Conservation (phyloP, 2,888 invertebrate species). For the Exephanes ischioxanthus region DNA sequence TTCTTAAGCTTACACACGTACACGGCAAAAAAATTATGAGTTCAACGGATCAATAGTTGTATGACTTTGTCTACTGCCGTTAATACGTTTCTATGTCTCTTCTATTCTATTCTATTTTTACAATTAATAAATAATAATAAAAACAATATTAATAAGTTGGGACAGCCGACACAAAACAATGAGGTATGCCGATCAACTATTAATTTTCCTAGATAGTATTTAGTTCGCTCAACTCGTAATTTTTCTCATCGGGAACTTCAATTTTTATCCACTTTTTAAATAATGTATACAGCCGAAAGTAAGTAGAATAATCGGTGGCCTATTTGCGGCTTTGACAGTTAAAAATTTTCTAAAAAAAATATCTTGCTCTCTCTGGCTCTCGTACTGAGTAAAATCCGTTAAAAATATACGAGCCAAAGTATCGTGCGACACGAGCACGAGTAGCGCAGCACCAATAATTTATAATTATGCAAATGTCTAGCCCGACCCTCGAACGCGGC, state of each 20-base stretch:
- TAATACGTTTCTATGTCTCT: too few relatives aligned
- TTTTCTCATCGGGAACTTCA: too few relatives aligned
- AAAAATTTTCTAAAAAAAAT: neutral
- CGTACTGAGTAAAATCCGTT: neutral
- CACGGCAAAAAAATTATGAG: too few relatives aligned
- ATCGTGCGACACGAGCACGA: slow-evolving; percentile 19
- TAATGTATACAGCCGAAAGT: too few relatives aligned
- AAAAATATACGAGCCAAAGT: neutral
- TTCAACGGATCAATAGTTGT: too few relatives aligned
- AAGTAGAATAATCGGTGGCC: neutral
- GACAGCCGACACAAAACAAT: neutral
- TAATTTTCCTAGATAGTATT: too few relatives aligned
- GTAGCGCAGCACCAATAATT: slow-evolving; percentile 2
- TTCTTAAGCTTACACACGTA: neutral
- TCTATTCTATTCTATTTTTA: too few relatives aligned
- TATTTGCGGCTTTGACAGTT: neutral
- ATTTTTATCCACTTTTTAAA: too few relatives aligned
- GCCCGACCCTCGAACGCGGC: neutral
- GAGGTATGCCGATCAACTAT: too few relatives aligned
- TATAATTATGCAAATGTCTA: slow-evolving; percentile 46
- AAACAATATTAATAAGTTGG: neutral
- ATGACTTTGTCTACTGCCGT: too few relatives aligned
- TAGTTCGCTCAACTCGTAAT: too few relatives aligned
- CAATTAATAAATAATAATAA: neutral
- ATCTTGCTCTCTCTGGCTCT: neutral